Evolutionary conservation across 2,888 invertebrate genomes (phyloP).

Genomic region (Ommatoiulus sabulosus): DNA sequence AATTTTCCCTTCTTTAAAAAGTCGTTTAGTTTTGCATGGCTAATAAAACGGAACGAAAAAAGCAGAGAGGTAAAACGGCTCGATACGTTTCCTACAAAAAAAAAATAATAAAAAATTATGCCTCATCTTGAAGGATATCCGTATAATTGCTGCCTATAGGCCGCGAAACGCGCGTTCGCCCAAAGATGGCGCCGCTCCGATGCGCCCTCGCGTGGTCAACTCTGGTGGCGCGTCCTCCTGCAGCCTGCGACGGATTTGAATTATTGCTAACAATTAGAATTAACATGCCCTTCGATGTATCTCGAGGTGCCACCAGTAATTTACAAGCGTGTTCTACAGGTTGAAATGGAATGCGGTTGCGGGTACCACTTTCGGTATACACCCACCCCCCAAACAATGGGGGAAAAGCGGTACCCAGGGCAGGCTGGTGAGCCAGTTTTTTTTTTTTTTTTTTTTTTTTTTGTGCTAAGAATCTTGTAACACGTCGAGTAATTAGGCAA

Average conservation of each 20-base stretch:
- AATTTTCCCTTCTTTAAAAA: background rate
- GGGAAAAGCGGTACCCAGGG: background rate
- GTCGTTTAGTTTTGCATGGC: slow-evolving; percentile 28
- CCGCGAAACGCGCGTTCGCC: background rate
- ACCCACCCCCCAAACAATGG: slow-evolving; percentile 22
- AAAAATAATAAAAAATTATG: background rate
- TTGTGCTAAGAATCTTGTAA: background rate
- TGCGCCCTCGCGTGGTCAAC: background rate
- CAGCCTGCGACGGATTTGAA: background rate
- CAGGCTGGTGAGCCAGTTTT: too few species aligned
- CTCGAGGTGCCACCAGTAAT: slow-evolving; percentile 27
- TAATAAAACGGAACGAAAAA: slow-evolving; percentile 10
- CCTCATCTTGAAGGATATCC: slow-evolving; percentile 22
- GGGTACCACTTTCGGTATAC: slow-evolving; percentile 16
- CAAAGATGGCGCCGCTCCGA: background rate
- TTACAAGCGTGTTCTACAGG: slow-evolving; percentile 1
- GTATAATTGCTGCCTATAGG: background rate
- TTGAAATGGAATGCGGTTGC: slow-evolving; percentile 5
- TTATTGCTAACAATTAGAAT: slow-evolving; percentile 13
- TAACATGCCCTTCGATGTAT: slow-evolving; percentile 21
- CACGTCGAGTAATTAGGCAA: background rate
- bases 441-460: too few species aligned
- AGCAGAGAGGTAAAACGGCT: background rate
- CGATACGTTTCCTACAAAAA: background rate
- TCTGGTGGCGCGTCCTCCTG: background rate